phyloP scores from a whole-genome alignment of 2,113 vertebrate genomes.

The Perca schrenkii region DNA sequence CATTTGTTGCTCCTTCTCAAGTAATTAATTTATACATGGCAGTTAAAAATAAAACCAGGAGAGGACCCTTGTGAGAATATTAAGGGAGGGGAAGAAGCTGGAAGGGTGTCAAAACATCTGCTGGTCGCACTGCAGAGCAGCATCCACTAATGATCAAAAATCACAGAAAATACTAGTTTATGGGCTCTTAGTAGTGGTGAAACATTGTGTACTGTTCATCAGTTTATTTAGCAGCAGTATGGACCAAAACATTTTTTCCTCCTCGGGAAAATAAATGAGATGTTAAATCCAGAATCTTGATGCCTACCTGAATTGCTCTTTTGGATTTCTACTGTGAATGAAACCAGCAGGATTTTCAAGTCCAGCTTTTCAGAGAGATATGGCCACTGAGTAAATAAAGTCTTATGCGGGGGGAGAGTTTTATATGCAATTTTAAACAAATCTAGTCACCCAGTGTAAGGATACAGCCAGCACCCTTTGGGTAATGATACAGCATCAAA shows the following conservation, averaged over 20 bases:
- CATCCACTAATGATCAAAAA: background rate
- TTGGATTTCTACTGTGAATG: background rate
- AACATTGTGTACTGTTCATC: constrained; percentile 3
- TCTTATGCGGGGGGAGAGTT: constrained; percentile 13
- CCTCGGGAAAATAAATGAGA: constrained; percentile 14
- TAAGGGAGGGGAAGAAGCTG: constrained; percentile 45
- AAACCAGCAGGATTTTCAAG: background rate
- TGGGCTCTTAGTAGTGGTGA: background rate
- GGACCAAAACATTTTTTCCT: background rate
- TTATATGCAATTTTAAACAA: constrained; percentile 35
- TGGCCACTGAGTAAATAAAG: background rate
- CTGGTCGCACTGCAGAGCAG: constrained; percentile 23
- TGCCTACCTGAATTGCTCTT: constrained; percentile 18
- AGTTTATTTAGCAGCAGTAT: constrained; percentile 26
- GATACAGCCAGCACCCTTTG: constrained; percentile 5
- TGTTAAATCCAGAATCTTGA: constrained; percentile 3
- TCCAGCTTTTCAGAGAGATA: background rate
- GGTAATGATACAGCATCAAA: constrained; percentile 52
- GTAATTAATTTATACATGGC: constrained; percentile 71
- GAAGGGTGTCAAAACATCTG: constrained; percentile 64
- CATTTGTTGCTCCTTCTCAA: constrained; percentile 66
- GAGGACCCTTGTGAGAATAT: constrained; percentile 56
- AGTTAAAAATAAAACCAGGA: constrained; percentile 72
- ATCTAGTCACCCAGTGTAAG: constrained; percentile 27
- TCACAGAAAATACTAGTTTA: constrained; percentile 1